Conservation (phyloP, 2,888 invertebrate genomes). For the Caradrina kadenii region DNA sequence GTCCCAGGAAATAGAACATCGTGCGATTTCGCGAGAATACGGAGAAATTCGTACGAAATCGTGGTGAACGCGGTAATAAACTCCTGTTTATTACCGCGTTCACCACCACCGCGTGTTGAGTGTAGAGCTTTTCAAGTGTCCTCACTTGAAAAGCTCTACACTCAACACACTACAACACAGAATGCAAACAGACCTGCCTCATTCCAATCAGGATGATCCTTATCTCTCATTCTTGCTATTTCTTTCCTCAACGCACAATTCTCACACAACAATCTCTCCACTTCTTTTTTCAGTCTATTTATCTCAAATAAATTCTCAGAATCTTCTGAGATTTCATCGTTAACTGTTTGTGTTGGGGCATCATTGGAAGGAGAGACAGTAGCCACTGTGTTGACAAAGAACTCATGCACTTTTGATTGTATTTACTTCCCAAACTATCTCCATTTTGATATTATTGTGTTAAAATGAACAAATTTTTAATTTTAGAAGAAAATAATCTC, state of each 20-base stretch:
- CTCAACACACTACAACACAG: constrained; percentile 42
- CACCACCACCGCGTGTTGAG: no score
- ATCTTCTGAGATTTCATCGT: constrained; percentile 26
- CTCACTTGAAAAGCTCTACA: constrained; percentile 25
- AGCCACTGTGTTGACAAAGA: constrained; percentile 57
- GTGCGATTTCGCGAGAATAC: no score
- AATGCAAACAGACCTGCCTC: constrained; percentile 65
- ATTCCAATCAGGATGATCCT: constrained; percentile 42
- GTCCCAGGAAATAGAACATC: no score
- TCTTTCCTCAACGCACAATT: constrained; percentile 78
- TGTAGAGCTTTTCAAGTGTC: no score
- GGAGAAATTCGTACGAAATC: neutral
- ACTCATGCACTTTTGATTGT: constrained; percentile 62
- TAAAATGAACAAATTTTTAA: constrained; percentile 1
- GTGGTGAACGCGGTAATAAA: no score
- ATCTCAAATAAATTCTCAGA: constrained; percentile 67
- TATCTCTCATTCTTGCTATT: constrained; percentile 70
- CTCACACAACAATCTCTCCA: constrained; percentile 74
- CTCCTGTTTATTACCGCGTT: no score
- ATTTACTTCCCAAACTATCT: constrained; percentile 54
- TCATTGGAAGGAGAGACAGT: constrained; percentile 4
- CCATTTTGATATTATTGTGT: constrained; percentile 41
- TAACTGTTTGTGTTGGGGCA: constrained; percentile 10
- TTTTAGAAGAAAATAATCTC: no score
- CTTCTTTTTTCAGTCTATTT: constrained; percentile 70